These are phyloP conservation scores for Bombyx mandarina DNA, from an alignment of 1,140 invertebrate genomes.

Conservation along the genomic window DNA sequence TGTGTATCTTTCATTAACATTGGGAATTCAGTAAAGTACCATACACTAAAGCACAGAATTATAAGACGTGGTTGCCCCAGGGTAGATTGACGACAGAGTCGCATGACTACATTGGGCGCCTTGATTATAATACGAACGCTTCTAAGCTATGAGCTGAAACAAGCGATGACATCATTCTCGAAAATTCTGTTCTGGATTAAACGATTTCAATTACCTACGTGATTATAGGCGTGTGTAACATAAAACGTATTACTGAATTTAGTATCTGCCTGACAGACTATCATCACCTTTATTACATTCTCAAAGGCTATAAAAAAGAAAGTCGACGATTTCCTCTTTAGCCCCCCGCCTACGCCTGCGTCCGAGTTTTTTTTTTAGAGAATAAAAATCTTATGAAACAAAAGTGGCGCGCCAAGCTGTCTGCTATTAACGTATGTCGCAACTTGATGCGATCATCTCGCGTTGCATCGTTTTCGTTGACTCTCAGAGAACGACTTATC, in stretches of 20 bases:
- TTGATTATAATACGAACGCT: no score
- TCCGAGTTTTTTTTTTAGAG: constrained; percentile 41
- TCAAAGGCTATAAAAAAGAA: constrained; percentile 60
- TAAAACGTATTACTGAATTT: constrained; percentile 1
- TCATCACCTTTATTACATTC: constrained; percentile 45
- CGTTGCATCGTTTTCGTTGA: constrained; percentile 26
- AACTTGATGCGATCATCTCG: constrained; percentile 23
- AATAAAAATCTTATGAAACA: constrained; percentile 45
- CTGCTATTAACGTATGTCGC: constrained; percentile 34
- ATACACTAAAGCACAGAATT: no score
- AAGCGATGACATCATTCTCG: no score
- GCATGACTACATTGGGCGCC: no score
- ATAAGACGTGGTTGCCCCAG: no score
- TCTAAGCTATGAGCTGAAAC: no score
- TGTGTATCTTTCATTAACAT: no score
- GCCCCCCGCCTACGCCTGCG: constrained; percentile 33
- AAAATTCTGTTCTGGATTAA: no score
- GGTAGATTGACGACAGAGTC: no score
- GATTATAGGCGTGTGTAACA: background rate
- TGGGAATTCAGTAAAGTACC: no score
- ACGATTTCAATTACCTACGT: no score
- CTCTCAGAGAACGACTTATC: constrained; percentile 2
- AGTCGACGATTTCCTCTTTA: constrained; percentile 46
- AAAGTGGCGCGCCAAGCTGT: constrained; percentile 66
- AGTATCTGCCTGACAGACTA: constrained; percentile 15